phyloP scores from a whole-genome alignment of 2,888 invertebrate genomes.

The Rhingia campestris region DNA sequence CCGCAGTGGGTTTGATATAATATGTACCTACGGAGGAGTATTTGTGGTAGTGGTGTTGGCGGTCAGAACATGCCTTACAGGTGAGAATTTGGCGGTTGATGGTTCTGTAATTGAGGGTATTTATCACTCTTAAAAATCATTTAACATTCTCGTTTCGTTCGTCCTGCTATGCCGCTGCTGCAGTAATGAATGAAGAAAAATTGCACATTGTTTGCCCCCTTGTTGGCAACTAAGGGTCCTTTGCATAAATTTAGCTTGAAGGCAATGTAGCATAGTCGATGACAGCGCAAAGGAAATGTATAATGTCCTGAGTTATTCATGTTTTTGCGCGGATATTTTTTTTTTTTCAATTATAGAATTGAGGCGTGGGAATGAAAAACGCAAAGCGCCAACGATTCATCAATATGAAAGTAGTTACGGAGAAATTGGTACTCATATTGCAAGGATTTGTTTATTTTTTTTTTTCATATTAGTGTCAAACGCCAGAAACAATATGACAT shows the following conservation, averaged over 20 bases:
- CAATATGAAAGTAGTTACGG: conserved; percentile 49
- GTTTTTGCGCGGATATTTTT: conserved; percentile 22
- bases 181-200: conserved; percentile 54
- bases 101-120: conserved; percentile 61
- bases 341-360: conserved; percentile 28
- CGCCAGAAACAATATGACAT: conserved; percentile 55
- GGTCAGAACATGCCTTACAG: conserved; percentile 49
- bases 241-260: conserved; percentile 30
- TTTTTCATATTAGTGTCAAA: conserved; percentile 4
- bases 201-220: conserved; percentile 49
- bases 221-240: conserved; percentile 10
- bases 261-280: conserved; percentile 29
- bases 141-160: conserved; percentile 48
- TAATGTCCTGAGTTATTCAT: conserved; percentile 11
- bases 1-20: not conserved
- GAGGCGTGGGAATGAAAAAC: conserved; percentile 17
- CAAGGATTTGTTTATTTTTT: conserved; percentile 12
- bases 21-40: not conserved
- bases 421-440: conserved; percentile 47
- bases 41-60: not conserved
- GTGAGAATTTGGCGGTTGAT: conserved; percentile 66
- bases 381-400: conserved; percentile 57
- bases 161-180: not conserved
- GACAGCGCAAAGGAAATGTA: conserved; percentile 27
- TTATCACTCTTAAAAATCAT: conserved; percentile 70